Conservation (phyloP, 1,140 invertebrate genomes). For the Drosophila ambigua region DNA sequence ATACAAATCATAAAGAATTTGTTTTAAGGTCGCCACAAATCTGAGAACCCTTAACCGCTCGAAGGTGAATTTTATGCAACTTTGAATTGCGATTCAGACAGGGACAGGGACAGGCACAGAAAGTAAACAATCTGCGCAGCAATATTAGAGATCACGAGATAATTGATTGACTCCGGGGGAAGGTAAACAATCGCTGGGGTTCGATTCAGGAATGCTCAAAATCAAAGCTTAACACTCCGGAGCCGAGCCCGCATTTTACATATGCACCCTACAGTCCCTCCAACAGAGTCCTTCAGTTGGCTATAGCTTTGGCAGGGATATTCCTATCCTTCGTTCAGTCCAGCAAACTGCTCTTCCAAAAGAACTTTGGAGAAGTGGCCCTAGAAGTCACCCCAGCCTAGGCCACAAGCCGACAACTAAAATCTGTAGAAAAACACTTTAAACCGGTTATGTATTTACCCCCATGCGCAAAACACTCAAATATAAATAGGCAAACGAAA, state of each 20-base stretch:
- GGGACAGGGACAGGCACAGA: neutral
- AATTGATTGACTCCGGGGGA: conserved; percentile 19
- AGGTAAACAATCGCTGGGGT: conserved; percentile 15
- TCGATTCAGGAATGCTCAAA: conserved; percentile 1
- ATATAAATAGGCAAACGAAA: conserved; percentile 3
- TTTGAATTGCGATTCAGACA: conserved; percentile 10
- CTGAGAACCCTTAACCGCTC: conserved; percentile 8
- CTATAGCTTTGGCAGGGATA: neutral
- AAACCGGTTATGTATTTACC: conserved; percentile 40
- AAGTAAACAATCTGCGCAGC: conserved; percentile 41
- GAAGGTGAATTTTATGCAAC: conserved; percentile 30
- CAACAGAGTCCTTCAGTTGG: neutral
- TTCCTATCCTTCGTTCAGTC: too few species aligned
- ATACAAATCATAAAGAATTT: conserved; percentile 28
- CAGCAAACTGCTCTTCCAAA: too few species aligned
- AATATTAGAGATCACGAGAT: conserved; percentile 15
- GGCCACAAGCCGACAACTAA: conserved; percentile 5
- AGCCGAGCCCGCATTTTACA: conserved; percentile 11
- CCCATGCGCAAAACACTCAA: conserved; percentile 12
- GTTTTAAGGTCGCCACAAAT: conserved; percentile 25
- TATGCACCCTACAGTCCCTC: neutral
- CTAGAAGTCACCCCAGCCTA: conserved; percentile 2
- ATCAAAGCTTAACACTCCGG: neutral
- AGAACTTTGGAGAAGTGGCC: neutral
- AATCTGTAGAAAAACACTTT: conserved; percentile 42